Percentiles rank a stretch among this genome's conserved stretches.
Conservation (phyloP, 2,113 vertebrate genomes). For the Acinonyx jubatus region DNA sequence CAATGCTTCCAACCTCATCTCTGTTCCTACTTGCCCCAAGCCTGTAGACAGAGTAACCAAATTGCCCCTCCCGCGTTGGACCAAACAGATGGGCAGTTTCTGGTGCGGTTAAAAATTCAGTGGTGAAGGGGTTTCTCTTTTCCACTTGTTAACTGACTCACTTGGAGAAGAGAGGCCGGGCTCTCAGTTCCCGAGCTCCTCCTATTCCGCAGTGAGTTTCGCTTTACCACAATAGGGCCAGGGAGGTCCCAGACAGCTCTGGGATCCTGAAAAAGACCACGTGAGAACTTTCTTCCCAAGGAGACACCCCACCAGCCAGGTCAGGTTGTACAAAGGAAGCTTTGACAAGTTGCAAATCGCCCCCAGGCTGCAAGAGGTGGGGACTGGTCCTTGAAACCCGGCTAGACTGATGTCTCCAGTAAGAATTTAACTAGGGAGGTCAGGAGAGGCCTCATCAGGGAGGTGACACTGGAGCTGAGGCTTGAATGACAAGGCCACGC, state of each 20-base stretch:
- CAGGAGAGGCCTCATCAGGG: neutral
- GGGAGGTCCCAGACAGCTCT: neutral
- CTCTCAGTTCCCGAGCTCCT: neutral
- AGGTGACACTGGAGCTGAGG: neutral
- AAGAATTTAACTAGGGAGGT: neutral
- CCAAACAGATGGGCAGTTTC: constrained; percentile 11
- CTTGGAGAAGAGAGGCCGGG: neutral
- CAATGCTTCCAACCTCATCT: constrained; percentile 39
- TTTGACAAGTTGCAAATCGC: neutral
- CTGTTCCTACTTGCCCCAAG: neutral
- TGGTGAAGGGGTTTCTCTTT: neutral
- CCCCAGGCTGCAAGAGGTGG: neutral
- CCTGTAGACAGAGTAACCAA: neutral
- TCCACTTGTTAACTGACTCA: neutral
- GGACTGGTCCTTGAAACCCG: neutral
- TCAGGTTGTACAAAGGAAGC: neutral
- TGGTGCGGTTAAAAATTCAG: neutral
- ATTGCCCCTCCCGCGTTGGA: neutral
- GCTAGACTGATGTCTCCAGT: neutral
- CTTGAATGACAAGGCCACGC: neutral
- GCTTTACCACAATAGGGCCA: neutral
- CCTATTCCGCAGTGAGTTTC: neutral
- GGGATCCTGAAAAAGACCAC: neutral
- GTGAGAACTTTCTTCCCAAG: neutral
- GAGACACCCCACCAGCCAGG: neutral